Conservation (phyloP, 2,797 vertebrate genomes). For the Hoplostethus mediterraneus region DNA sequence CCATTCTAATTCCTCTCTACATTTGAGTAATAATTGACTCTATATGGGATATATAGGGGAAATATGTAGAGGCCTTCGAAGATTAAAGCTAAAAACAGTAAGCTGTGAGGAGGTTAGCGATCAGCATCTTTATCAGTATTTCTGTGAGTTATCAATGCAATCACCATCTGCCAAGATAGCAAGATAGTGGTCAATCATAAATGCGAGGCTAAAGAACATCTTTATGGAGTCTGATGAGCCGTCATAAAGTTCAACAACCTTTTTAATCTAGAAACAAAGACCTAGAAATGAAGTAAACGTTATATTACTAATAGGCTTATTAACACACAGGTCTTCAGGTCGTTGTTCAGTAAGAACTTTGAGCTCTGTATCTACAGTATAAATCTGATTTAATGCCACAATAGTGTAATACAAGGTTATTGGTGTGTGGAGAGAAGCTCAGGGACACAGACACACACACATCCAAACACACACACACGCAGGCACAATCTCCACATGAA, state of each 20-base stretch:
- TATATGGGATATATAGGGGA: background rate
- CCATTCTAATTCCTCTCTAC: constrained; percentile 33
- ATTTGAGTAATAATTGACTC: background rate
- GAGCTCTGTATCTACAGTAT: constrained; percentile 50
- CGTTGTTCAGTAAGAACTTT: constrained; percentile 54
- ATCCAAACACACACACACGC: constrained; percentile 15
- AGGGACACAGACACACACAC: constrained; percentile 3
- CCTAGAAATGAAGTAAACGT: constrained; percentile 15
- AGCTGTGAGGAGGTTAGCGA: background rate
- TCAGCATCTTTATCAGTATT: constrained; percentile 13
- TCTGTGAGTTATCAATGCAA: constrained; percentile 52
- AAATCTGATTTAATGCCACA: constrained; percentile 25
- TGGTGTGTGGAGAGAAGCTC: constrained; percentile 17
- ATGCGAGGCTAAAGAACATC: constrained; percentile 41
- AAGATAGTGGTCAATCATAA: constrained; percentile 10
- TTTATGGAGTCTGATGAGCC: constrained; percentile 35
- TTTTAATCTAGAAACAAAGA: constrained; percentile 51
- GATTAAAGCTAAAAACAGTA: constrained; percentile 9
- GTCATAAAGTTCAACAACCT: constrained; percentile 52
- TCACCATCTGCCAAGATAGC: constrained; percentile 23
- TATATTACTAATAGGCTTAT: constrained; percentile 22
- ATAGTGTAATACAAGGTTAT: constrained; percentile 18
- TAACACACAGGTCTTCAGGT: constrained; percentile 4
- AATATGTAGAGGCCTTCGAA: background rate
- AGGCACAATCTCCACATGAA: constrained; percentile 35